Evolutionary conservation across 2,797 vertebrate genomes (phyloP).

Genomic region (Cryptoblepharus egeriae): DNA sequence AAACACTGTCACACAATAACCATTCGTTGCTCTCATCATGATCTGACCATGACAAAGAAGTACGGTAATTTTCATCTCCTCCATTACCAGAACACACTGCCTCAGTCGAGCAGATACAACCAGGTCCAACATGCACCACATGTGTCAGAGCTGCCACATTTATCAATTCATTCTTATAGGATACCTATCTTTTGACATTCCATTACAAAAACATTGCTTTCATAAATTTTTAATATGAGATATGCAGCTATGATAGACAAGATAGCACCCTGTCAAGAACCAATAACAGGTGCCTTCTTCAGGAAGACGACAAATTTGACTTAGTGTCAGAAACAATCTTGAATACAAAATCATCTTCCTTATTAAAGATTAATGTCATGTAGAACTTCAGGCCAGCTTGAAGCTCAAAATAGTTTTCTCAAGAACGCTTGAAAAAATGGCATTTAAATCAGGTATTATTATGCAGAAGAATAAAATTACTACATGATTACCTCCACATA

Average conservation of each 20-base stretch:
- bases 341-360: background rate
- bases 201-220: too few relatives aligned
- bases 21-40: too few relatives aligned
- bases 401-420: conserved; percentile 11
- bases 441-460: background rate
- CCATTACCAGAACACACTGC: too few relatives aligned
- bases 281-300: background rate
- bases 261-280: background rate
- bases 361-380: background rate
- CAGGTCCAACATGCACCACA: too few relatives aligned
- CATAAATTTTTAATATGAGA: background rate
- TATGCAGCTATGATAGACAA: background rate
- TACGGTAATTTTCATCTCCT: too few relatives aligned
- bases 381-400: background rate
- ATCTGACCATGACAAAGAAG: too few relatives aligned
- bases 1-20: too few relatives aligned
- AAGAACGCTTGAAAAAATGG: background rate
- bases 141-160: too few relatives aligned
- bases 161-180: too few relatives aligned
- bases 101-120: too few relatives aligned
- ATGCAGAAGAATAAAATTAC: background rate
- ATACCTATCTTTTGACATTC: too few relatives aligned
- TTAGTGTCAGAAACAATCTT: background rate
- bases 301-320: background rate
- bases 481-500: background rate